Evolutionary conservation across 2,113 vertebrate species (phyloP).

Genomic region (Oryzias curvinotus): DNA sequence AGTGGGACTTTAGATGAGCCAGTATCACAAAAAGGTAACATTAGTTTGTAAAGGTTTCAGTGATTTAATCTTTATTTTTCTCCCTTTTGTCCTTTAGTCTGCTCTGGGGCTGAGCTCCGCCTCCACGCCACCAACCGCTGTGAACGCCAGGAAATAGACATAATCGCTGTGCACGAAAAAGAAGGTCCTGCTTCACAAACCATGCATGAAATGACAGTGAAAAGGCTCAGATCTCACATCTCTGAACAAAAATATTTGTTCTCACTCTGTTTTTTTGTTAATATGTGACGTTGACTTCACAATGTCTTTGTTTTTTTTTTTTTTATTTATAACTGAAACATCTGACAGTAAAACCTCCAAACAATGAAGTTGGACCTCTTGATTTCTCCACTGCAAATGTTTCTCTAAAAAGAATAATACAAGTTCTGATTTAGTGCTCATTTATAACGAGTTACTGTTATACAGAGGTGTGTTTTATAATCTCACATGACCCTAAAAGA

Average conservation of each 20-base stretch:
- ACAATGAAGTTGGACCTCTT: conserved; percentile 3
- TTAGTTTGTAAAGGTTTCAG: neutral
- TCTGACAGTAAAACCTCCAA: conserved; percentile 48
- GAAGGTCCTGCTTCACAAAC: too few relatives aligned
- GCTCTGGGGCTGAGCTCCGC: conserved; percentile 75
- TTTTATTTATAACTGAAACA: conserved; percentile 58
- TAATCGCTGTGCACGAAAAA: conserved; percentile 2
- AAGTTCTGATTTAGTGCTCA: too few relatives aligned
- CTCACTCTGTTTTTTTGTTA: neutral
- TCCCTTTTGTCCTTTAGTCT: conserved; percentile 61
- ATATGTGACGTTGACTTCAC: conserved; percentile 3
- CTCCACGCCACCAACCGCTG: conserved; percentile 7
- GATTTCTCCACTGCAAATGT: neutral
- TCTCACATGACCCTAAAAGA: too few relatives aligned
- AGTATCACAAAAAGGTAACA: too few relatives aligned
- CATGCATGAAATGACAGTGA: neutral
- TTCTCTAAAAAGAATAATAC: too few relatives aligned
- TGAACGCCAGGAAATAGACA: conserved; percentile 28
- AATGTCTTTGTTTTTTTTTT: conserved; percentile 20
- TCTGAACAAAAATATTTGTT: neutral
- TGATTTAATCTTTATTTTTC: neutral
- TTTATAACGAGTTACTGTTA: too few relatives aligned
- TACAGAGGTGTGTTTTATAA: too few relatives aligned
- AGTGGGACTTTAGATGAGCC: too few relatives aligned
- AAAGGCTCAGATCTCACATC: neutral